Conservation (phyloP, 2,113 vertebrate genomes). For the Nothocercus julius region DNA sequence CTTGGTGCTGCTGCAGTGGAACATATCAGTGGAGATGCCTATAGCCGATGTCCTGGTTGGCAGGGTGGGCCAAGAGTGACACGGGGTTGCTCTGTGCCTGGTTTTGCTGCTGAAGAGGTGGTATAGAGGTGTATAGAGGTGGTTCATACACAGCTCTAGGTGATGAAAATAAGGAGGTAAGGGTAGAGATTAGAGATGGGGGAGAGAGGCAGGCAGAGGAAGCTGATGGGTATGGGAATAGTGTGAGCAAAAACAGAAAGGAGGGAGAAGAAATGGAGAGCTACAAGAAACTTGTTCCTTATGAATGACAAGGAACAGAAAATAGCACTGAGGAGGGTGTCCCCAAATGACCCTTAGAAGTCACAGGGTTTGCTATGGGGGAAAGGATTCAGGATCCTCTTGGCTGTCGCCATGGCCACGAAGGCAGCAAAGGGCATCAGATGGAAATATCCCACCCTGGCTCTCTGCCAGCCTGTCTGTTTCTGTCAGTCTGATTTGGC, state of each 20-base stretch:
- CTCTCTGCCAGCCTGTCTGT: neutral
- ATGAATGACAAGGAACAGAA: neutral
- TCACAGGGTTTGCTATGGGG: neutral
- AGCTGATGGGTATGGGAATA: slow-evolving; percentile 1
- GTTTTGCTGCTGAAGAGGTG: neutral
- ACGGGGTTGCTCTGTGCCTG: neutral
- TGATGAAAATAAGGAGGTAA: slow-evolving; percentile 46
- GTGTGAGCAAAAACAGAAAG: slow-evolving; percentile 16
- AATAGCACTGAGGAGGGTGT: slow-evolving; percentile 4
- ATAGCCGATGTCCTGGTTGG: no score
- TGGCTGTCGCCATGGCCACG: neutral
- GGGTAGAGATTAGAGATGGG: neutral
- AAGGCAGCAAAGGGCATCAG: neutral
- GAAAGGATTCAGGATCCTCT: neutral
- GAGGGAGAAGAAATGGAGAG: slow-evolving; percentile 9
- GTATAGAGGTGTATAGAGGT: no score
- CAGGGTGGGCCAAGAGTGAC: neutral
- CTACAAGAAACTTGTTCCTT: neutral
- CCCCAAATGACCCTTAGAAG: neutral
- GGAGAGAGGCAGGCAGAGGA: slow-evolving; percentile 51
- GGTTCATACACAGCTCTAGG: neutral
- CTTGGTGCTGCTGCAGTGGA: no score
- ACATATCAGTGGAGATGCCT: neutral
- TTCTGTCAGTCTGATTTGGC: neutral
- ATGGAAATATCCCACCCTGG: neutral